Percentiles rank a stretch among this genome's conserved stretches.
phyloP scores from a whole-genome alignment of 2,888 invertebrate species.

The Glyphotaelius pellucidus region DNA sequence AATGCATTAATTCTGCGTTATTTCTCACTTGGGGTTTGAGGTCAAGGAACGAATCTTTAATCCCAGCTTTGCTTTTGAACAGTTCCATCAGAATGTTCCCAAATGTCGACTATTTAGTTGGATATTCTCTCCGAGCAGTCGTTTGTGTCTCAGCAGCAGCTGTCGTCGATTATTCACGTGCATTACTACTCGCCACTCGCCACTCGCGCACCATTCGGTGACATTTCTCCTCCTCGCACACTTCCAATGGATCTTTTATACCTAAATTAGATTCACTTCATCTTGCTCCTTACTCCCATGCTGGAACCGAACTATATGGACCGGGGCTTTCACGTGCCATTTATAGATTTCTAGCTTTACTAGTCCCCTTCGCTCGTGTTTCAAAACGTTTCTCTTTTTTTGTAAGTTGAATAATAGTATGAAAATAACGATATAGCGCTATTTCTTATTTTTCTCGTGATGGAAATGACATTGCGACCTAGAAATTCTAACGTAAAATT shows the following conservation, averaged over 20 bases:
- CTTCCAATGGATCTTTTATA: background rate
- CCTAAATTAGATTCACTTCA: background rate
- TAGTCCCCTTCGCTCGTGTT: background rate
- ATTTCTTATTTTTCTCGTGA: too few relatives aligned
- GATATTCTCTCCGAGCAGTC: background rate
- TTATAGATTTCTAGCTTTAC: background rate
- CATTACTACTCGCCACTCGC: background rate
- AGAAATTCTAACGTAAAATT: too few relatives aligned
- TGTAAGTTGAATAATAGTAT: background rate
- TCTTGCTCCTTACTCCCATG: background rate
- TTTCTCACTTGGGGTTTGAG: background rate
- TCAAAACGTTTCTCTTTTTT: background rate
- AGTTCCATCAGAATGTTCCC: background rate
- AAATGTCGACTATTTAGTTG: background rate
- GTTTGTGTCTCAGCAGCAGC: background rate
- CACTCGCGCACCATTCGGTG: background rate
- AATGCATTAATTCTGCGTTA: background rate
- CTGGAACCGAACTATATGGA: background rate
- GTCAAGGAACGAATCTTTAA: background rate
- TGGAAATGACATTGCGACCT: too few relatives aligned
- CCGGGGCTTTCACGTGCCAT: background rate
- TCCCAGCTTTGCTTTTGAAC: background rate
- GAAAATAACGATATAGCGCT: too few relatives aligned
- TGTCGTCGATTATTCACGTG: background rate
- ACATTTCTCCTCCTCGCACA: background rate